These are phyloP conservation scores for Homarus americanus DNA, from an alignment of 1,140 invertebrate genomes.

Conservation along the genomic window DNA sequence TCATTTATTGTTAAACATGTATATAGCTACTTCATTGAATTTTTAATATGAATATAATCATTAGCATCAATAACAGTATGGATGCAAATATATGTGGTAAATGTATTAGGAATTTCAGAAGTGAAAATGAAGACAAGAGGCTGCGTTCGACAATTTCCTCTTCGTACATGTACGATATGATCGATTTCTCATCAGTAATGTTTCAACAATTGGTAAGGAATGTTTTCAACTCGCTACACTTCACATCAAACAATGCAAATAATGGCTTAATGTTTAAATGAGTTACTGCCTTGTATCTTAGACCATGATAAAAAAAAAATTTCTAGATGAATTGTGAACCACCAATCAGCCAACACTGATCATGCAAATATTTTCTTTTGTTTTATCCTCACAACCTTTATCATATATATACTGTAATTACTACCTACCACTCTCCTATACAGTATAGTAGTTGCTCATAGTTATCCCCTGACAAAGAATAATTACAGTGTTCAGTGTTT, in stretches of 20 bases:
- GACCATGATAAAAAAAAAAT: no score
- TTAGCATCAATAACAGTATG: constrained; percentile 56
- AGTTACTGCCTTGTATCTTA: no score
- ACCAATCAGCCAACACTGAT: no score
- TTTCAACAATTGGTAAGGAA: background rate
- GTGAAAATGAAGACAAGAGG: constrained; percentile 54
- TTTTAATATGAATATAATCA: constrained; percentile 54
- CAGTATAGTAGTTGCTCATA: background rate
- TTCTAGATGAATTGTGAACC: no score
- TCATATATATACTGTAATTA: background rate
- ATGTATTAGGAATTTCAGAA: constrained; percentile 28
- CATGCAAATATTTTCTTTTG: no score
- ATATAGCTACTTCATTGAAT: constrained; percentile 65
- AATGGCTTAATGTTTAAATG: no score
- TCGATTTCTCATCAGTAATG: background rate
- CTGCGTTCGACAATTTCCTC: constrained; percentile 53
- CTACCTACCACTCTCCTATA: background rate
- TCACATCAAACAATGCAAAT: background rate
- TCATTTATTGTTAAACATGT: constrained; percentile 63
- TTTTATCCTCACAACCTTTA: no score
- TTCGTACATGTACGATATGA: background rate
- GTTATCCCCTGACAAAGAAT: background rate
- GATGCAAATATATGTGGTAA: constrained; percentile 66
- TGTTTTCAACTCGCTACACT: background rate
- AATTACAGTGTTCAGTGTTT: background rate